Conservation (phyloP, 2,797 vertebrate genomes). For the Melanotaenia maccullochi region DNA sequence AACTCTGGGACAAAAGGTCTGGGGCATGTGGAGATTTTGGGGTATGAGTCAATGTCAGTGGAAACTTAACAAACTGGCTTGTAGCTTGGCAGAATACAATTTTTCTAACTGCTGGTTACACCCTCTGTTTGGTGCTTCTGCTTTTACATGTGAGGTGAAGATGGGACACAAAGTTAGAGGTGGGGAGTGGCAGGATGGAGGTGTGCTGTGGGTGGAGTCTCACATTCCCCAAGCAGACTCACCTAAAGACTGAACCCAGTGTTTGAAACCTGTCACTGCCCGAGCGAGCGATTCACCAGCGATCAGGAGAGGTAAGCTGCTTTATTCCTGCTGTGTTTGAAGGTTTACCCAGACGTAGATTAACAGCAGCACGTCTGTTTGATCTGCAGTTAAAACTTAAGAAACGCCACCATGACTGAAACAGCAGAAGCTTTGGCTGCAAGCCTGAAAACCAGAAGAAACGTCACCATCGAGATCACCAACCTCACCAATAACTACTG, state of each 20-base stretch:
- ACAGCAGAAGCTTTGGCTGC: conserved; percentile 66
- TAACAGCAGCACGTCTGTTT: background rate
- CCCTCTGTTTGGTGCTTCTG: background rate
- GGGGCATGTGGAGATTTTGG: background rate
- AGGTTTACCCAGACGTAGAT: background rate
- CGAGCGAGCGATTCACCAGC: conserved; percentile 23
- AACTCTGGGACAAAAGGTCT: background rate
- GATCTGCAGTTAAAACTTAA: conserved; percentile 18
- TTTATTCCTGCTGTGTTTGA: background rate
- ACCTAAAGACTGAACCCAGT: background rate
- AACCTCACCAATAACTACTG: conserved; percentile 65
- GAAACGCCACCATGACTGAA: conserved; percentile 57
- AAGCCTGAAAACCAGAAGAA: conserved; percentile 55
- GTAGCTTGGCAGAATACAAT: background rate
- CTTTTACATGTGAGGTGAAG: background rate
- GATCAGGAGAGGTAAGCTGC: conserved; percentile 55
- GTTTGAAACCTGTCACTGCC: conserved; percentile 12
- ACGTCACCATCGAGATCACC: conserved; percentile 74
- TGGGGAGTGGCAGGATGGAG: background rate
- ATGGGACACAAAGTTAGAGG: background rate
- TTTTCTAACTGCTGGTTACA: conserved; percentile 2
- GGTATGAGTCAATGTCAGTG: background rate
- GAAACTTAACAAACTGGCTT: background rate
- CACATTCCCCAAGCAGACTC: conserved; percentile 17
- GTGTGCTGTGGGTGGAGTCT: conserved; percentile 49